Percentiles rank a stretch among this genome's conserved stretches.
These are phyloP conservation scores for Lindbergichthys nudifrons DNA, from an alignment of 2,797 vertebrate genomes.

Conservation along the genomic window DNA sequence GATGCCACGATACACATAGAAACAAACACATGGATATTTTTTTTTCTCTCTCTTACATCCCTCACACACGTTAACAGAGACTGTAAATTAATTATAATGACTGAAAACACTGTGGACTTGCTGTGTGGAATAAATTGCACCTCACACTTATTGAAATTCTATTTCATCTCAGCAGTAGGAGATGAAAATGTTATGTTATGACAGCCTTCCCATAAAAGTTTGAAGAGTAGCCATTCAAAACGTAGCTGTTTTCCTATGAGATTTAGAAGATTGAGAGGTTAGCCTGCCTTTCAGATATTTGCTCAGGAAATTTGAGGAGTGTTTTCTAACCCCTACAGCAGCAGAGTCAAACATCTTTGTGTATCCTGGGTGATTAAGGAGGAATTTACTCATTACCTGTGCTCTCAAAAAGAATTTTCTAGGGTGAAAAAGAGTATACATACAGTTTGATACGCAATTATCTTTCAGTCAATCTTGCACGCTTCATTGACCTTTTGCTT, in stretches of 20 bases:
- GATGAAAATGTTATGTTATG: slow-evolving; percentile 36
- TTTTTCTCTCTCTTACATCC: slow-evolving; percentile 1
- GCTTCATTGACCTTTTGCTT: slow-evolving; percentile 57
- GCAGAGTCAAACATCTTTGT: slow-evolving; percentile 45
- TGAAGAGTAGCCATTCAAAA: slow-evolving; percentile 45
- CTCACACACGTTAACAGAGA: slow-evolving; percentile 29
- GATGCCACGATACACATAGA: slow-evolving; percentile 61
- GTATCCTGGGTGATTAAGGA: slow-evolving; percentile 65
- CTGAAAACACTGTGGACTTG: slow-evolving; percentile 34
- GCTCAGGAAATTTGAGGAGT: slow-evolving; percentile 49
- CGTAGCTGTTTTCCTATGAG: slow-evolving; percentile 21
- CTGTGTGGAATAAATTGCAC: slow-evolving; percentile 45
- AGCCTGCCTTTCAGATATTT: slow-evolving; percentile 57
- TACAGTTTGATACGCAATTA: slow-evolving; percentile 66
- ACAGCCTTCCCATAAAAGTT: slow-evolving; percentile 45
- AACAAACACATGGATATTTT: slow-evolving; percentile 35
- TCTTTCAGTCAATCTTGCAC: slow-evolving; percentile 42
- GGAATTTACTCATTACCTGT: slow-evolving; percentile 62
- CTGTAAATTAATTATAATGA: slow-evolving; percentile 28
- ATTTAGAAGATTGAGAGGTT: slow-evolving; percentile 52
- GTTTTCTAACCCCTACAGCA: slow-evolving; percentile 58
- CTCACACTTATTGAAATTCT: slow-evolving; percentile 34
- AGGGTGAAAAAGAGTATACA: slow-evolving; percentile 59
- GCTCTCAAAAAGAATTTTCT: slow-evolving; percentile 66
- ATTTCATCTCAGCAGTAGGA: slow-evolving; percentile 32